A percentile compares a stretch with the other conserved stretches of the same genome.
Conservation (phyloP, 2,888 invertebrate genomes). For the Pharmacophagus antenor region DNA sequence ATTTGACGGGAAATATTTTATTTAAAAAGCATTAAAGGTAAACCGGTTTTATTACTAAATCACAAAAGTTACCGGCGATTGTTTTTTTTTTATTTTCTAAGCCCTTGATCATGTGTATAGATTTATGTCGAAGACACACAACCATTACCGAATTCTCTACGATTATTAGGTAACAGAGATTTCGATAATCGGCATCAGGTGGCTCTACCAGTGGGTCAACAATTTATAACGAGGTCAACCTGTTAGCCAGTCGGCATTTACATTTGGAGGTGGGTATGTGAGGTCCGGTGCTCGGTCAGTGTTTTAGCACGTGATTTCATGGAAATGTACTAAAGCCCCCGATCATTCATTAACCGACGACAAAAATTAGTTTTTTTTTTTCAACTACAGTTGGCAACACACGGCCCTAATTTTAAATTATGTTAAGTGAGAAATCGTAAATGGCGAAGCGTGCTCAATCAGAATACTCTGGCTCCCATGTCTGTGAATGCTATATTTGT, state of each 20-base stretch:
- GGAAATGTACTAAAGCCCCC: conserved; percentile 8
- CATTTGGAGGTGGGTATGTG: conserved; percentile 36
- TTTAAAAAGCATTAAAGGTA: no score
- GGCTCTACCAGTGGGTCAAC: conserved; percentile 41
- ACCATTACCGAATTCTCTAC: not conserved
- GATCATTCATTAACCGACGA: no score
- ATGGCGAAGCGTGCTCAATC: no score
- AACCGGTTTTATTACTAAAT: no score
- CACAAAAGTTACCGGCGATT: no score
- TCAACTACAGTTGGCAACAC: no score
- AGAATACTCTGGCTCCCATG: no score
- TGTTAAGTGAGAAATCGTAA: no score
- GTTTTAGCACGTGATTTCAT: conserved; percentile 29
- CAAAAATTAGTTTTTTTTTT: not conserved
- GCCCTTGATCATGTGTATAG: not conserved
- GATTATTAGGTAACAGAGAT: conserved; percentile 37
- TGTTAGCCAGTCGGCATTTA: conserved; percentile 46
- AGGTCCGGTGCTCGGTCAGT: conserved; percentile 33
- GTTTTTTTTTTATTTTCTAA: no score
- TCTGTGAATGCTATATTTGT: no score
- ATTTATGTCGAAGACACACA: not conserved
- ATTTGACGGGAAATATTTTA: no score
- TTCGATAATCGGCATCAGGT: conserved; percentile 38
- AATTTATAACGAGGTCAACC: conserved; percentile 56
- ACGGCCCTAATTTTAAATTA: no score